Base-by-base conservation (phyloP, 2,797 vertebrate species). In the Jordanella pulchra region DNA sequence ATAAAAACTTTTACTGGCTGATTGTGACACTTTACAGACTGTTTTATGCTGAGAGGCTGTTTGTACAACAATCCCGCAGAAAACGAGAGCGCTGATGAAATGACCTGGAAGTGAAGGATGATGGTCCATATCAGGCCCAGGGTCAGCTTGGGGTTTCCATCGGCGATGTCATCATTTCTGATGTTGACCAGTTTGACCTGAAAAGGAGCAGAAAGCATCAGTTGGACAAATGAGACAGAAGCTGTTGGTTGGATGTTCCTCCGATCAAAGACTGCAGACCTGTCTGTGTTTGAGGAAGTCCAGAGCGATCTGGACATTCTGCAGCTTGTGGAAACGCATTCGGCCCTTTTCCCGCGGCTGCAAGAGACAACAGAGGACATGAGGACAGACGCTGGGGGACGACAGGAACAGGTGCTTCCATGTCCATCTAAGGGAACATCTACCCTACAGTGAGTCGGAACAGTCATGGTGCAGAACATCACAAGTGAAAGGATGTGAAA, bases 61-160 rank as follows among this genome's bases (percentile, higher is more conserved):
- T 18, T 48, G 47, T 17, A 48, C 15, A 18, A 17, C 44, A 11
- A 48, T 48, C 15, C 48, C 18, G 7, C 21, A 10, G 48, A 50
- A 21, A 7, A 50, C 6, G 48, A 50, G 48, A 9, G 6, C 23
- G 18, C 48, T 50, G 9, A 25, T 27, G 1, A 1, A 14, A 2
- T 65, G 79, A 98, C 97, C 97, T 99, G 97, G 95, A 99, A 99
- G 92, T 99, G 97, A 28, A 99, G 95, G 92, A 99, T 99, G 94
- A 99, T 97, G 81, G 97, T 99, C 97, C 97, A 99, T 90, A 99
- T 98, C 71, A 99, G 94, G 30, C 97, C 97, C 5, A 99, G 95
- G 0, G 97, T 99, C 86, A 99, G 95, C 82, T 99, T 99, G 64
- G 97, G 97, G 89, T 99, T 99, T 73, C 97, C 97, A 0, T 99